Evolutionary conservation across 2,113 vertebrate genomes (phyloP).

Genomic region (human): DNA sequence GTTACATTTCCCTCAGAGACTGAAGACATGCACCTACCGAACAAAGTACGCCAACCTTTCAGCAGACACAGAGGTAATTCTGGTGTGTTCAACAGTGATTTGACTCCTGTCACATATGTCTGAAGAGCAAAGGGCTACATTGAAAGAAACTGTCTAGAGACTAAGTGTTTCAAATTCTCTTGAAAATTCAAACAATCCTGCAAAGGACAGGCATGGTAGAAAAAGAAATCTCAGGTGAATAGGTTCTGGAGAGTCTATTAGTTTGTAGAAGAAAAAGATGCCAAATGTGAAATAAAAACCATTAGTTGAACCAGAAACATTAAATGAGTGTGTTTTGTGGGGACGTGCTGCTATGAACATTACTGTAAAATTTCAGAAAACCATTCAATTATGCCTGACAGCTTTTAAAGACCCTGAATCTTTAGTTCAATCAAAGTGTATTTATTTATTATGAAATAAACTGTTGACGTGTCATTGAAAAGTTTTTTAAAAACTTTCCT

Average conservation of each 20-base stretch:
- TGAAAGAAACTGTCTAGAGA: constrained; percentile 51
- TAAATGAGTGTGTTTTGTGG: neutral
- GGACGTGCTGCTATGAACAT: neutral
- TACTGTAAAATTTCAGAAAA: neutral
- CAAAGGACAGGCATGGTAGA: constrained; percentile 7
- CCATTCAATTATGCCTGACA: neutral
- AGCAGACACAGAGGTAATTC: neutral
- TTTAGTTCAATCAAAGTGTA: constrained; percentile 36
- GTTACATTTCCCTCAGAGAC: neutral
- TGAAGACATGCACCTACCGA: neutral
- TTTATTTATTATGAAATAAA: constrained; percentile 55
- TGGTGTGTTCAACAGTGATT: neutral
- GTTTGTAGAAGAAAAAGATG: constrained; percentile 17
- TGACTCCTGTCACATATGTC: neutral
- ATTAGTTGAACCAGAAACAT: neutral
- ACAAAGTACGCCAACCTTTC: neutral
- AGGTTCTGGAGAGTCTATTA: constrained; percentile 6
- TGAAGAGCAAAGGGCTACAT: constrained; percentile 3
- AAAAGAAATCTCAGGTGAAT: constrained; percentile 33
- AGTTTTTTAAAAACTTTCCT: neutral
- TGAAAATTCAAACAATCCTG: constrained; percentile 31
- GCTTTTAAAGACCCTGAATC: neutral
- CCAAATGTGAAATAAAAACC: constrained; percentile 31
- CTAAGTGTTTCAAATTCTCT: neutral
- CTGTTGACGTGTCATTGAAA: neutral